Conservation (phyloP, 2,888 invertebrate species). For the Netelia melanura region DNA sequence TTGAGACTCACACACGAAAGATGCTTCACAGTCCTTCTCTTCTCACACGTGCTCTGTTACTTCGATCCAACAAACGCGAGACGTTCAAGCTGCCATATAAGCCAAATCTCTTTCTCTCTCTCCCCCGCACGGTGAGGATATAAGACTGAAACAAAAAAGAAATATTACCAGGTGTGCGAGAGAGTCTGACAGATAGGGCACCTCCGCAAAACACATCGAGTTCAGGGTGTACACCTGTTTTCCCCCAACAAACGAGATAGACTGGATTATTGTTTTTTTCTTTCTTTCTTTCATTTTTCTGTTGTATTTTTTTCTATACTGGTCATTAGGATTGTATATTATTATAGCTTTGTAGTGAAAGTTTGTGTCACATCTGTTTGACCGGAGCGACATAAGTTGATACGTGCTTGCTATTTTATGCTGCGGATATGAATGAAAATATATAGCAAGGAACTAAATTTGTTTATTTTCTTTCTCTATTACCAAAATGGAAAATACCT, state of each 20-base stretch:
- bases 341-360: conserved; percentile 26
- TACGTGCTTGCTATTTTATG: background rate
- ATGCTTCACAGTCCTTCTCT: conserved; percentile 15
- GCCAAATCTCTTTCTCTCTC: conserved; percentile 54
- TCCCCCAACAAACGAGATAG: conserved; percentile 22
- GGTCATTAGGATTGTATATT: conserved; percentile 20
- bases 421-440: background rate
- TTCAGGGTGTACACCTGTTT: conserved; percentile 36
- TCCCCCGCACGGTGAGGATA: conserved; percentile 12
- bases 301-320: background rate
- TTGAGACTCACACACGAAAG: background rate
- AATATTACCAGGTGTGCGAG: conserved; percentile 42
- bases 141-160: conserved; percentile 5
- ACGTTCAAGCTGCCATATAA: conserved; percentile 66
- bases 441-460: no score
- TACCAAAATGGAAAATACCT: no score
- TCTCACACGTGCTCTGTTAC: conserved; percentile 41
- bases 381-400: background rate
- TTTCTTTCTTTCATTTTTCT: conserved; percentile 2
- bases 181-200: conserved; percentile 33
- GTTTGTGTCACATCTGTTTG: conserved; percentile 23
- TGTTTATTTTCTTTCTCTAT: no score
- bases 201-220: conserved; percentile 30
- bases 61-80: conserved; percentile 5
- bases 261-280: conserved; percentile 21